These are phyloP conservation scores for Passer domesticus DNA, from an alignment of 2,113 vertebrate genomes.

Conservation along the genomic window DNA sequence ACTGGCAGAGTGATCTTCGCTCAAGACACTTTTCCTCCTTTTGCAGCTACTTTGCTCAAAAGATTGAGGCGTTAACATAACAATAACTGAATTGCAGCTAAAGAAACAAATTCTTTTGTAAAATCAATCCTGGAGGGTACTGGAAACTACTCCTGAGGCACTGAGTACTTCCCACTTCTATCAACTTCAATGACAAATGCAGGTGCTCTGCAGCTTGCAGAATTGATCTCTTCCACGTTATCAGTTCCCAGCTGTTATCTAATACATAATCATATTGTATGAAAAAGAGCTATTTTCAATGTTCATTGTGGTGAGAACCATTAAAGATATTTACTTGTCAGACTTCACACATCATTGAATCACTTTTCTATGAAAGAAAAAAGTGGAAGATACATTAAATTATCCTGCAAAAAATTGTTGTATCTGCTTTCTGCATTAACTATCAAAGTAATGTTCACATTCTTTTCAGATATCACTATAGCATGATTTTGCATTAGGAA, in stretches of 20 bases:
- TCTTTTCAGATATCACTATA: neutral
- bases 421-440: slow-evolving; percentile 1
- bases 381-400: neutral
- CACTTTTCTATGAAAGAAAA: neutral
- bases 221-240: slow-evolving; percentile 22
- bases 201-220: slow-evolving; percentile 8
- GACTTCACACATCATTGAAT: slow-evolving; percentile 17
- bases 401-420: neutral
- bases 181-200: neutral
- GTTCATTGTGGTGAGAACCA: slow-evolving; percentile 35
- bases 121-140: neutral
- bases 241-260: slow-evolving; percentile 19
- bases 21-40: neutral
- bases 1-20: neutral
- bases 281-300: slow-evolving; percentile 46
- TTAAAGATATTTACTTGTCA: slow-evolving; percentile 62
- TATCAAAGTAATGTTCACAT: neutral
- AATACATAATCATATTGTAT: neutral
- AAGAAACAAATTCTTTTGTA: neutral
- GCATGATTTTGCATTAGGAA: neutral
- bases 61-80: slow-evolving; percentile 14
- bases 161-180: neutral
- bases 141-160: neutral
- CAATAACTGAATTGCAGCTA: slow-evolving; percentile 30
- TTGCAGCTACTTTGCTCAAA: slow-evolving; percentile 2